Evolutionary conservation across 2,113 vertebrate genomes (phyloP).

Genomic region (Pelobates fuscus): DNA sequence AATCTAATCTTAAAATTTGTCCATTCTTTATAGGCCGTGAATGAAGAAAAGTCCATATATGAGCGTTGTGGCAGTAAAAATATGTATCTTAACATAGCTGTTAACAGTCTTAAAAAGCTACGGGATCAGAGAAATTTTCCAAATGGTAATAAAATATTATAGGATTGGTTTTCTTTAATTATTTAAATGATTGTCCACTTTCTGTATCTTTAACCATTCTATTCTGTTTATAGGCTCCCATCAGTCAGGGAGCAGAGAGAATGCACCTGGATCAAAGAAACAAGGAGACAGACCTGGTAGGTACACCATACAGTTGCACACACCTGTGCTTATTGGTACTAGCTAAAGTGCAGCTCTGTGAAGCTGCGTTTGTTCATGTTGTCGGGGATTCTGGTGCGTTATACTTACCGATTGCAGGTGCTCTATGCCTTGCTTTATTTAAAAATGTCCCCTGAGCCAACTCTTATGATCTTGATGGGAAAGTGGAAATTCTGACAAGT

Average conservation of each 20-base stretch:
- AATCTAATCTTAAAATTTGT: not conserved
- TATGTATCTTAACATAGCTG: constrained; percentile 77
- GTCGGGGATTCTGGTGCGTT: too few relatives aligned
- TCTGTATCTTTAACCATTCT: not conserved
- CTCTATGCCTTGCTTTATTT: too few relatives aligned
- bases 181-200: not conserved
- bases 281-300: constrained; percentile 49
- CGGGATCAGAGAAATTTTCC: constrained; percentile 65
- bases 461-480: too few relatives aligned
- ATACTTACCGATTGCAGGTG: too few relatives aligned
- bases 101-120: constrained; percentile 77
- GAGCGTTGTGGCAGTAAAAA: constrained; percentile 75
- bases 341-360: too few relatives aligned
- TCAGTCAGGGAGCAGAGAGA: not conserved
- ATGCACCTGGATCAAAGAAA: not conserved
- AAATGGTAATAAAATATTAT: too few relatives aligned
- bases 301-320: constrained; percentile 1
- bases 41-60: constrained; percentile 76
- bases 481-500: too few relatives aligned
- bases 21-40: constrained; percentile 65
- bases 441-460: too few relatives aligned
- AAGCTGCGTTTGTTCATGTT: too few relatives aligned
- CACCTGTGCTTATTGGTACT: too few relatives aligned
- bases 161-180: not conserved
- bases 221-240: constrained; percentile 16